A percentile compares a stretch with the other conserved stretches of the same genome.
Evolutionary conservation across 2,888 invertebrate species (phyloP).

Genomic region (Nomada fucata): DNA sequence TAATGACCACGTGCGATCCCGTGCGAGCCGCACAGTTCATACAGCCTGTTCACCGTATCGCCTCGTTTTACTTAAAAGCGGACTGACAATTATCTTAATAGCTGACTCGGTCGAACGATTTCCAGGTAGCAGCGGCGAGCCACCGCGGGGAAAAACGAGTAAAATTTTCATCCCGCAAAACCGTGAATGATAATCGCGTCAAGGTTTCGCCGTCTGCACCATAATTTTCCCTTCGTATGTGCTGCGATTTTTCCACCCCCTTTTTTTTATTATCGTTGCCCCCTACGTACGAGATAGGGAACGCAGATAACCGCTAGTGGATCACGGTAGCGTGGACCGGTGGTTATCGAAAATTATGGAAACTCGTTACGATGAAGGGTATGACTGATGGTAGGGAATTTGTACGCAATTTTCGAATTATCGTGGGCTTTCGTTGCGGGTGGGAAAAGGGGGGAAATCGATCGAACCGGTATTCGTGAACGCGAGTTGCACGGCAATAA

Average conservation of each 20-base stretch:
- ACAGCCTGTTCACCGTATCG: constrained; percentile 25
- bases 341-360: constrained; percentile 44
- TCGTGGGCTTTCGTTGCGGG: not conserved
- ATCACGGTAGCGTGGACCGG: constrained; percentile 2
- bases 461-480: not conserved
- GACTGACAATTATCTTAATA: constrained; percentile 65
- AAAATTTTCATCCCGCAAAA: constrained; percentile 39
- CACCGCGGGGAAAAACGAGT: not conserved
- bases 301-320: not conserved
- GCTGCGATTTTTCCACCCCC: constrained; percentile 16
- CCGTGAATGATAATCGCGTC: constrained; percentile 7
- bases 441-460: not conserved
- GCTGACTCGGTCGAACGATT: constrained; percentile 36
- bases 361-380: constrained; percentile 31
- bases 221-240: constrained; percentile 27
- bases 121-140: constrained; percentile 38
- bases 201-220: not conserved
- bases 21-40: constrained; percentile 14
- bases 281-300: not conserved
- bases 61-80: constrained; percentile 51
- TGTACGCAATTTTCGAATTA: constrained; percentile 46
- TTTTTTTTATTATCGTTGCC: not conserved
- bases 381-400: not conserved
- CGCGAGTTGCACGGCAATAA: not conserved
- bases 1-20: constrained; percentile 47